Base-by-base conservation (phyloP, 1,140 invertebrate species). In the Coelopa frigida region DNA sequence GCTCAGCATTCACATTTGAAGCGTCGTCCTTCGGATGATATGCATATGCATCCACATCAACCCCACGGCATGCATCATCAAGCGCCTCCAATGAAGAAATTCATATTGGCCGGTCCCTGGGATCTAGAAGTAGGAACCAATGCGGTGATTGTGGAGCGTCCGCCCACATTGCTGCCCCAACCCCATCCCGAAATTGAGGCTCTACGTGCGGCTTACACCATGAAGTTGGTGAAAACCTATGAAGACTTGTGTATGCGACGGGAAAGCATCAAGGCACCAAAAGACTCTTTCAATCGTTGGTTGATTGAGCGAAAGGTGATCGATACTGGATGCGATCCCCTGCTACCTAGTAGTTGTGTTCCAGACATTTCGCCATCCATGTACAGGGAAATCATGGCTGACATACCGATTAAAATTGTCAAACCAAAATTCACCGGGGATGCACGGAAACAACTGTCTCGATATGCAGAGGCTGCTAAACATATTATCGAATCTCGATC, bases 321-420 rank as follows among this genome's bases (percentile, higher is more conserved):
- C 45, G 93, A 98, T 61, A 79, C 78, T 50, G 87, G 86, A 2
- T 83, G 78, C 44, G 94, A 97, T 75, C 88, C 92, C 1, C 66
- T 98, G 21, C 69, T 98, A 14, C 93, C 94, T 0, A 91, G 87
- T 60, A 84, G 85, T 64, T 97, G 94, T 73, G 82, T 84, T 53
- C 87, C 89, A 7, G 93, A 96, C 72, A 85, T 97, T 50, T 95
- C 93, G 2, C 79, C 85, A 64, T 89, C 89, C 4, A 94, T 98
- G 92, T 95, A 94, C 70, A 82, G 89, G 44, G 94, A 97, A 75
- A 95, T 98, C 22, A 96, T 98, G 91, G 93, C 95, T 70, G 94
- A 98, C 69, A 94, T 98, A 57, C 94, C 94, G 0, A 91, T 98
- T 23, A 96, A 95, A 73, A 78, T 98, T 33, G 81, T 91, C 5